These are phyloP conservation scores for Sardina pilchardus DNA, from an alignment of 2,113 vertebrate species.

Conservation along the genomic window DNA sequence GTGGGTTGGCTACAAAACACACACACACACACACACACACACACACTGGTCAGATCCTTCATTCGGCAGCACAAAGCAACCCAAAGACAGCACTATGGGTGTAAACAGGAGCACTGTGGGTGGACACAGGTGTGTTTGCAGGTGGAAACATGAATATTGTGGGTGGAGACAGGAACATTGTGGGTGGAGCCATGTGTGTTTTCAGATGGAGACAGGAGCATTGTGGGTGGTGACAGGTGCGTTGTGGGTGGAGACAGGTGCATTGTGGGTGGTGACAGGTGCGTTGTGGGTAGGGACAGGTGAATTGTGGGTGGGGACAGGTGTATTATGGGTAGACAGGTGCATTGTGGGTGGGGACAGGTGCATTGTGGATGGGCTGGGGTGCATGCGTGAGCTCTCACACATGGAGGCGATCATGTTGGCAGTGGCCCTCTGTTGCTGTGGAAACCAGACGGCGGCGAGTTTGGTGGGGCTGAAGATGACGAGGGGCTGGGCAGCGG, in stretches of 20 bases:
- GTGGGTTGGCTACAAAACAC: conserved; percentile 80
- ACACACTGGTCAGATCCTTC: not conserved
- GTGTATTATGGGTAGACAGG: not conserved
- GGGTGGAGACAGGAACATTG: no score
- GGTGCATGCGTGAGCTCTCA: conserved; percentile 73
- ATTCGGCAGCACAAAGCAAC: no score
- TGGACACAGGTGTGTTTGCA: no score
- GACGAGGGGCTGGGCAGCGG: conserved; percentile 87
- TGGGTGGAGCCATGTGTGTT: not conserved
- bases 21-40: conserved; percentile 1
- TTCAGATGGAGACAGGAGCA: not conserved
- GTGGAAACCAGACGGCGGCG: conserved; percentile 92
- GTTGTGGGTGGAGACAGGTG: not conserved
- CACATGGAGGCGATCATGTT: conserved; percentile 92
- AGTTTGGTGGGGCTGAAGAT: conserved; percentile 91
- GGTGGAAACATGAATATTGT: no score
- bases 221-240: no score
- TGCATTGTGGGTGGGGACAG: not conserved
- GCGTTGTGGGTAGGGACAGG: no score
- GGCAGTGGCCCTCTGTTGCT: conserved; percentile 86
- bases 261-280: not conserved
- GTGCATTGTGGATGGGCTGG: not conserved
- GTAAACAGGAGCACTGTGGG: no score
- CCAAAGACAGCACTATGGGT: no score
- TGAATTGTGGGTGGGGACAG: not conserved